These are phyloP conservation scores for Ridgeia piscesae DNA, from an alignment of 1,140 invertebrate species.

Conservation along the genomic window DNA sequence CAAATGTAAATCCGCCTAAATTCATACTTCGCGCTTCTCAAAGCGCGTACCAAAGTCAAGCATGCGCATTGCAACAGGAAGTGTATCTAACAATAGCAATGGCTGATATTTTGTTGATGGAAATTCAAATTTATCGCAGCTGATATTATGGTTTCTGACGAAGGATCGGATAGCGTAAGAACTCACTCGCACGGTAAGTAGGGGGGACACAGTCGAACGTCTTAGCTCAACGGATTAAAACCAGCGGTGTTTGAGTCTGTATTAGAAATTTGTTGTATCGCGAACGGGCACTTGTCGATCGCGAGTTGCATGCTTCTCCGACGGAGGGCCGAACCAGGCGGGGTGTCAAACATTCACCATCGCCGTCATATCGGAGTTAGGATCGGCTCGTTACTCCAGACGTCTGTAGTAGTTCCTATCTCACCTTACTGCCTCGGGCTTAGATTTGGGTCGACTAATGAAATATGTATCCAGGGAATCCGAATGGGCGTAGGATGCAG, in stretches of 20 bases:
- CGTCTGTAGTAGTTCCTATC: not conserved
- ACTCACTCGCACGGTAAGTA: not conserved
- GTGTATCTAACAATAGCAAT: conserved; percentile 6
- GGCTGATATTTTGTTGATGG: conserved; percentile 4
- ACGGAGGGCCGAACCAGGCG: not conserved
- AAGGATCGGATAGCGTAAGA: conserved; percentile 4
- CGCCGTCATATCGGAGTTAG: not conserved
- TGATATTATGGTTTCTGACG: not conserved
- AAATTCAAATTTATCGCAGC: not conserved
- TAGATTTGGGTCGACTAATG: not conserved
- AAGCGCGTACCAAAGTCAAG: not conserved
- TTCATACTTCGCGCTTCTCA: not conserved
- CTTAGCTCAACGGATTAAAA: not conserved
- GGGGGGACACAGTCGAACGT: not conserved
- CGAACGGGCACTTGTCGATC: not conserved
- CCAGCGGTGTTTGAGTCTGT: not conserved
- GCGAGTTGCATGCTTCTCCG: not conserved
- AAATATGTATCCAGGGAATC: not conserved
- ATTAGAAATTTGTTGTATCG: not conserved
- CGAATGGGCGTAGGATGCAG: too few species aligned
- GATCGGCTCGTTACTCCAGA: not conserved
- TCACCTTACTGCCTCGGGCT: not conserved
- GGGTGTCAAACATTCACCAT: not conserved
- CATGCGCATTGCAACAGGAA: not conserved
- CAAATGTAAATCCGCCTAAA: not conserved